A percentile compares a stretch with the other conserved stretches of the same genome.
Conservation (phyloP, 1,140 invertebrate genomes). For the Tetragonula clypearis region DNA sequence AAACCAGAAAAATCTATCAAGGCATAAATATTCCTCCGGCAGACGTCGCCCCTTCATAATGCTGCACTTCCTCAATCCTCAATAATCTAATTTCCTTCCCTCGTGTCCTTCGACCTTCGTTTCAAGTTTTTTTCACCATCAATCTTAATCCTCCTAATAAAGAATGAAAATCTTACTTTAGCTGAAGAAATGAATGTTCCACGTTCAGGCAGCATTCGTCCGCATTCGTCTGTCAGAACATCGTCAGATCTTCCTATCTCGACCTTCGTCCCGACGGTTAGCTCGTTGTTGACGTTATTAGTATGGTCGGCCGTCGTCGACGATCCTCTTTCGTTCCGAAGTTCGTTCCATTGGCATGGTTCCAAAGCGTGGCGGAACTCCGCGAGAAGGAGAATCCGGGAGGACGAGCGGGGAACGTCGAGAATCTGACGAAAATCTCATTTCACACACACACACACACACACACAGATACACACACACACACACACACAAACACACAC, state of each 20-base stretch:
- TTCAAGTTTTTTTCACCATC: too few species aligned
- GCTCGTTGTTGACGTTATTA: conserved; percentile 54
- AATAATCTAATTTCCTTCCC: neutral
- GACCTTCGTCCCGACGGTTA: neutral
- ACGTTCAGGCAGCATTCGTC: too few species aligned
- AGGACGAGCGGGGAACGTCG: neutral
- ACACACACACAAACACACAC: neutral
- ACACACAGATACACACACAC: neutral
- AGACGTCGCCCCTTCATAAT: neutral
- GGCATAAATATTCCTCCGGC: neutral
- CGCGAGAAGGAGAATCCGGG: neutral
- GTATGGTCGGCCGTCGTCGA: conserved; percentile 18
- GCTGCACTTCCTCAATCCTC: too few species aligned
- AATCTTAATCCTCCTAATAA: too few species aligned
- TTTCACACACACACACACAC: neutral
- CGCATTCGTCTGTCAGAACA: too few species aligned
- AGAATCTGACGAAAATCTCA: conserved; percentile 27
- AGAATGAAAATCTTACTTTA: too few species aligned
- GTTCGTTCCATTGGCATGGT: conserved; percentile 67
- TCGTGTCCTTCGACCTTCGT: conserved; percentile 7
- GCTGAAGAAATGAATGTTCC: too few species aligned
- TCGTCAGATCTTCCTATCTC: too few species aligned
- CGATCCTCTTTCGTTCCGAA: conserved; percentile 34
- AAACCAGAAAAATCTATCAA: neutral
- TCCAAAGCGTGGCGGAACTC: conserved; percentile 54